Base-by-base conservation (phyloP, 2,797 vertebrate genomes). In the Arremon aurantiirostris region DNA sequence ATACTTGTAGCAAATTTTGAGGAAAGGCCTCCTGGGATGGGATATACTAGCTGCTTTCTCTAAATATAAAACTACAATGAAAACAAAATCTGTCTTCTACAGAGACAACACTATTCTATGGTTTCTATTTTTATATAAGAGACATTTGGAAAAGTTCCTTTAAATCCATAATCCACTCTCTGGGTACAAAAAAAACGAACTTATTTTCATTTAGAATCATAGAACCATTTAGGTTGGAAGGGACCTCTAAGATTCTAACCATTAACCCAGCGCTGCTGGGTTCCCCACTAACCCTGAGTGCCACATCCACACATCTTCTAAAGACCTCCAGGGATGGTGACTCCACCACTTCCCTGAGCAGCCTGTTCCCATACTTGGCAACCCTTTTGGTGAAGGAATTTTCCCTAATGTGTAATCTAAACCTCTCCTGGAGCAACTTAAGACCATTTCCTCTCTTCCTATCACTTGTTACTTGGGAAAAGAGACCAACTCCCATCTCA, bases 61-160 rank as follows among this genome's bases (percentile, higher is more conserved):
- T 86, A 77, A 56, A 68, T 82, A 50, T 88, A 73, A 95, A 96
- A 76, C 20, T 30, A 55, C 30, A 66, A 41, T 70, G 47, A 59
- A 88, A 94, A 66, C 13, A 75, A 41, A 35, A 75, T 55, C 46
- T 81, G 32, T 50, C 55, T 72, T 77, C 57, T 35, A 22, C 46
- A 17, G 35, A 88, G 75, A 57, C 18, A 63, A 5, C 17, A 21
- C 21, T 83, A 12, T 75, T 82, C 55, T 57, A 2, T 87, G n/a
- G 46, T 86, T 95, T 84, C 79, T 46, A 15, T 83, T 93, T 82
- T 75, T 56, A 32, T 47, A 12, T 32, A 75, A 64, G 1, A 89
- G 69, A 53, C 16, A 64, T 82, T 56, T 71, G 42, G 63, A 34
- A 39, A 79, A 92, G 50, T 79, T n/a, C 18, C n/a, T 90, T 90